Conservation (phyloP, 2,113 vertebrate species). For the Bubo blakistoni region DNA sequence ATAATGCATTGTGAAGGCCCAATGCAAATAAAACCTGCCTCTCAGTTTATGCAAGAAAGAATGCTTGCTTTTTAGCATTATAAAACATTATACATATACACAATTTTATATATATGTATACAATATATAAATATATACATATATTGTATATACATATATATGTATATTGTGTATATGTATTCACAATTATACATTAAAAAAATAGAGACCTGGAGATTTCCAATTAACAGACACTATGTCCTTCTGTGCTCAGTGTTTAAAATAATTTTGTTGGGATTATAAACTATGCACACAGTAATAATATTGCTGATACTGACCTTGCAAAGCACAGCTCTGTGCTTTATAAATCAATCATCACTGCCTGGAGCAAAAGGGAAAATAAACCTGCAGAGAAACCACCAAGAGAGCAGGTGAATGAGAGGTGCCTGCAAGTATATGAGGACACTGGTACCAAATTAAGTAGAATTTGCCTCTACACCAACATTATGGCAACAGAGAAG, state of each 20-base stretch:
- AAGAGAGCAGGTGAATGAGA: background rate
- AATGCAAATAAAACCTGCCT: background rate
- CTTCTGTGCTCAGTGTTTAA: background rate
- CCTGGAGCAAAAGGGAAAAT: background rate
- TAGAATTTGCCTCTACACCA: background rate
- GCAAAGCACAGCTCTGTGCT: background rate
- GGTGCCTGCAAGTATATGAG: background rate
- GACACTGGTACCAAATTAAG: background rate
- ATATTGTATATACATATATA: too few species aligned
- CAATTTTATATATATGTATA: too few species aligned
- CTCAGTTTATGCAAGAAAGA: background rate
- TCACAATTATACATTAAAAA: too few species aligned
- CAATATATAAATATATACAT: too few species aligned
- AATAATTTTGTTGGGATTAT: background rate
- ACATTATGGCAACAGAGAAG: background rate
- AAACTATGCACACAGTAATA: background rate
- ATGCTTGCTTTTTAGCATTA: background rate
- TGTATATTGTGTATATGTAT: too few species aligned
- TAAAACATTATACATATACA: too few species aligned
- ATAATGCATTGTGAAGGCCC: background rate
- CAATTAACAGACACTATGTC: background rate
- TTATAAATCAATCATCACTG: background rate
- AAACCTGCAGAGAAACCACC: background rate
- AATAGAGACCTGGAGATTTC: background rate
- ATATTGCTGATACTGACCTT: background rate